Percentiles rank a stretch among this genome's conserved stretches.
Conservation (phyloP, 2,113 vertebrate genomes). For the Cavia aperea region DNA sequence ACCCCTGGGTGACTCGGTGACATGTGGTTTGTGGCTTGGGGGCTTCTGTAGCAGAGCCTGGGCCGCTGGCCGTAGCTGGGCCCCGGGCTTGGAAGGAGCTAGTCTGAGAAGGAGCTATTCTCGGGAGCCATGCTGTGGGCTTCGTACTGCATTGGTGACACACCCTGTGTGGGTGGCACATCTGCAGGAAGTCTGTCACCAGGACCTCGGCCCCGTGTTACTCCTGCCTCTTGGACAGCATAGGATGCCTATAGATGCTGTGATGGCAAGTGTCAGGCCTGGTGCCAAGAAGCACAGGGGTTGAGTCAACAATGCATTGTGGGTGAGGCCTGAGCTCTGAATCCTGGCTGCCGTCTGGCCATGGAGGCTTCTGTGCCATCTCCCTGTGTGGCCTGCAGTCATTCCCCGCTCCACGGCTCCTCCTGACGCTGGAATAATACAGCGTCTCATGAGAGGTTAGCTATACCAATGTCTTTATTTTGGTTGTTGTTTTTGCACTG, state of each 20-base stretch:
- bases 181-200: neutral
- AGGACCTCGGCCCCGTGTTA: neutral
- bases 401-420: neutral
- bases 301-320: neutral
- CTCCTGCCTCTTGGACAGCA: neutral
- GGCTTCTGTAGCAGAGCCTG: neutral
- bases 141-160: neutral
- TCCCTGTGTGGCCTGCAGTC: neutral
- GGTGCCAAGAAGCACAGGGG: neutral
- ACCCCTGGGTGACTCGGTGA: neutral
- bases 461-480: neutral
- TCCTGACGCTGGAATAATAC: neutral
- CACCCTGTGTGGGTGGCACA: neutral
- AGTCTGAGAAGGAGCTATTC: neutral
- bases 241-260: neutral
- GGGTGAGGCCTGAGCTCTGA: neutral
- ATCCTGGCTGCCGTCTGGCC: neutral
- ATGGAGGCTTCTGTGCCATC: neutral
- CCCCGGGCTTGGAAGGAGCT: neutral
- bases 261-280: neutral
- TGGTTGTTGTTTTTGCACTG: neutral
- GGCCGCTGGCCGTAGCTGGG: neutral
- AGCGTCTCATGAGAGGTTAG: neutral
- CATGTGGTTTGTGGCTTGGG: neutral
- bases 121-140: neutral